Base-by-base conservation (phyloP, 2,113 vertebrate species). In the Stegastes partitus region DNA sequence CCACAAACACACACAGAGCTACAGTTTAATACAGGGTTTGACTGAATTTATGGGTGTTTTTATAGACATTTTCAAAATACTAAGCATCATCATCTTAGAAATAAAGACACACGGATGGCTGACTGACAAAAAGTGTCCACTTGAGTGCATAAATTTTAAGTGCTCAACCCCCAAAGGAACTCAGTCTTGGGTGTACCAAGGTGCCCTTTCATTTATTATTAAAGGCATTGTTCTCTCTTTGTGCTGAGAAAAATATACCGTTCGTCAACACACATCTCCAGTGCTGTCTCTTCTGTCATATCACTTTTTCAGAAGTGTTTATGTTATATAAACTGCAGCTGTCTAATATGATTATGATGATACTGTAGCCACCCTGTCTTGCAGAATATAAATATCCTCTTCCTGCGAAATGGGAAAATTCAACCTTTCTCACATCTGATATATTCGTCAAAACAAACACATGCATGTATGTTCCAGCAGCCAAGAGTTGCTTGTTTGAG, bases 141-240 rank as follows among this genome's bases (percentile, higher is more conserved):
- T 82, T 62, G 14, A 79, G 58, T 63, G 70, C 42, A 74, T 66
- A 68, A 39, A 84, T 79, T 51, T 72, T 39, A 65, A 76, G 51
- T 57, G 19, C 31, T 67, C 23, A 53, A 19, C n/a, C 54, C 63
- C 72, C 25, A 8, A 16, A 68, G 78, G 81, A 83, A 72, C 58
- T 58, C 72, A 57, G 26, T 37, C 22, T 16, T 22, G 12, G 56
- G 45, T 58, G 10, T 22, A 62, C 58, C 16, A 64, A 39, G 63
- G 61, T 64, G 49, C 23, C 37, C 39, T 78, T 83, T 72, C 66
- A 87, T 87, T 68, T 45, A 87, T 84, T 79, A 87, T 88, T 83
- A 55, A 89, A 82, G 68, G 22, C n/a, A 81, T 68, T 81, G 28
- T 18, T 69, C 67, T 56, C 11, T 83, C 49, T 68, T 18, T 61